Base-by-base conservation (phyloP, 2,113 vertebrate genomes). In the Pseudois nayaur region DNA sequence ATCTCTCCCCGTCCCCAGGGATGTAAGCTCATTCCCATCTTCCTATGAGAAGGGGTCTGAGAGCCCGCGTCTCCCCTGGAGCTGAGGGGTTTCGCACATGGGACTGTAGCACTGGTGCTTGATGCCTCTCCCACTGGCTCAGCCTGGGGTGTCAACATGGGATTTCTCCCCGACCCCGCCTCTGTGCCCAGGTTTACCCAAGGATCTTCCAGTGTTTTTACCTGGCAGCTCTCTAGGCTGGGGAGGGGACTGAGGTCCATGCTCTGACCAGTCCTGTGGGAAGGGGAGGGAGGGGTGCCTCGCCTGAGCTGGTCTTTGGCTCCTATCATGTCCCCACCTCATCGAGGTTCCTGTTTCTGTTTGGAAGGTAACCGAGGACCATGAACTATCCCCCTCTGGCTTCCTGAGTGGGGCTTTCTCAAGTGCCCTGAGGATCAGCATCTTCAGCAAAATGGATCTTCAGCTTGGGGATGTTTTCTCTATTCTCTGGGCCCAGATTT, bases 21-120 rank as follows among this genome's bases (percentile, higher is more conserved):
- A 96, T 16, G 57, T 67, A 88, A 5, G 40, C 91, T 95, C 81
- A 21, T 95, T 97, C 87, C 78, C 48, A 2, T 95, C 96, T 94
- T 64, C 48, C 57, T 45, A 31, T 33, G 60, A 97, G 94, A 87
- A 87, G 48, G 60, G 91, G 40, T 52, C 89, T 12, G 79, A 86
- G 57, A 78, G 52, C 91, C 21, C 2, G 23, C 0, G 3, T 79
- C 74, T 81, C 8, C 29, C 50, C 23, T 29, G 21, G 67, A 87
- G 50, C 78, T 71, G 78, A 74, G 45, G 40, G 7, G 23, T 62
- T 89, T 48, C 48, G 52, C 15, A 19, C 11, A 19, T 1, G 5
- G 19, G 27, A 27, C 74, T 36, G 15, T 2, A 25, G 33, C 82
- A 13, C 48, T 33, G 52, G 8, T 33, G 10, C 15, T 27, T 59